Base-by-base conservation (phyloP, 1,140 invertebrate genomes). In the Ylistrum balloti region DNA sequence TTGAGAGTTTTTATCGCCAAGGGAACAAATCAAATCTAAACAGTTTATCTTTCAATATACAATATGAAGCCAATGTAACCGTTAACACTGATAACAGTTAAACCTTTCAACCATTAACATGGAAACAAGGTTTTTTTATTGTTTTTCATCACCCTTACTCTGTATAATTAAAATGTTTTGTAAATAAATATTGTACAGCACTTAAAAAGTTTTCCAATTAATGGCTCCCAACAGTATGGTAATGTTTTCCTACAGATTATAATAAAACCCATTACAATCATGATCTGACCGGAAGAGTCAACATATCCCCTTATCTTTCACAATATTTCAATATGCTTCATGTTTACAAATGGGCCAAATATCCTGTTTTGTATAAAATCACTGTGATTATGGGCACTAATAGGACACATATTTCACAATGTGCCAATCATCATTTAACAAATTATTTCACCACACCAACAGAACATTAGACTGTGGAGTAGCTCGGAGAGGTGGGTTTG, bases 331-430 rank as follows among this genome's bases (percentile, higher is more conserved):
- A 74, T 28, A n/a, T 74, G 56, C 17, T 28, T 74, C 22, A 74
- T 74, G 28, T 74, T 74, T 74, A n/a, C 56, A n/a, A 74, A 74
- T 74, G 22, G 22, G n/a, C 56, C 56, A 74, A 38, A 38, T 74
- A 74, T 74, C 56, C 56, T 74, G 56, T 74, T 74, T 74, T 74
- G n/a, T 74, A 0, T n/a, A 74, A 28, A 17, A 74, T 74, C 9
- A 74, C 9, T 5, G 2, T 9, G 56, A 74, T 74, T 9, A 74
- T 17, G 7, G 17, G 20, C 0, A 17, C 22, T 74, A 74, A 74
- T 17, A 17, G 45, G 20, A 48, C n/a, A 28, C 56, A 74, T 74
- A 74, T 17, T 74, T 74, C 28, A 74, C 56, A 74, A 28, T n/a
- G 28, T 28, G 3, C 22, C 56, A 74, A 5, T 3, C n/a, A 74